Base-by-base conservation (phyloP, 2,113 vertebrate species). In the Cyprinus carpio region DNA sequence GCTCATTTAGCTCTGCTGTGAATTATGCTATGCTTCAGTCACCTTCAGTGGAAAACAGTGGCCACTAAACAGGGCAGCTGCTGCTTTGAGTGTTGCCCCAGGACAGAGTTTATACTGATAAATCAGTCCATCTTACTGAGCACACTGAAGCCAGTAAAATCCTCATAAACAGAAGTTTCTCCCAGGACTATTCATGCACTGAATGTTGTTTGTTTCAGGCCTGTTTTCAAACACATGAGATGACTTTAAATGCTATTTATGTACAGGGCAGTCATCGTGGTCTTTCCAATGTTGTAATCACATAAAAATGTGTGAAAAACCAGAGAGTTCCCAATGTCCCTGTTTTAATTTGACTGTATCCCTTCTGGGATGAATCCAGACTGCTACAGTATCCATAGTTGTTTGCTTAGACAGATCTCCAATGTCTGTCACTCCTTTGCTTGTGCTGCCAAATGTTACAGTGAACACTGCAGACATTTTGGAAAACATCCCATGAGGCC, bases 21-120 rank as follows among this genome's bases (percentile, higher is more conserved):
- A 88, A 90, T 87, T 37, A 87, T 25, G 46, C 31, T 15, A 80
- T 34, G 40, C 60, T 71, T 85, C 87, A 58, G 81, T 40, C 83
- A 37, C 15, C 77, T 87, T 87, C 40, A 82, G 79, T 77, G 23
- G 78, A 79, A 82, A 84, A 34, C 78, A 84, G 83, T 77, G 82
- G 60, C 37, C 58, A 85, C 40, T 88, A 88, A 88, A 90, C 85
- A 54, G 89, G 51, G 64, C 82, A 76, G 80, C 78, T 88, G 86
- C 82, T 84, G 71, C n/a, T 81, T 67, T 75, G 72, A 86, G 16
- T 29, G 51, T 7, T 62, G 78, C 23, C 31, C 58, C 12, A 85
- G 62, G 64, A 56, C 51, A 78, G 80, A 15, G 27, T 86, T 88
- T 86, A 82, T 80, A 83, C 58, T 84, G 67, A 86, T 81, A 87